Evolutionary conservation across 2,797 vertebrate genomes (phyloP).

Genomic region (Anisognathus igniventris): DNA sequence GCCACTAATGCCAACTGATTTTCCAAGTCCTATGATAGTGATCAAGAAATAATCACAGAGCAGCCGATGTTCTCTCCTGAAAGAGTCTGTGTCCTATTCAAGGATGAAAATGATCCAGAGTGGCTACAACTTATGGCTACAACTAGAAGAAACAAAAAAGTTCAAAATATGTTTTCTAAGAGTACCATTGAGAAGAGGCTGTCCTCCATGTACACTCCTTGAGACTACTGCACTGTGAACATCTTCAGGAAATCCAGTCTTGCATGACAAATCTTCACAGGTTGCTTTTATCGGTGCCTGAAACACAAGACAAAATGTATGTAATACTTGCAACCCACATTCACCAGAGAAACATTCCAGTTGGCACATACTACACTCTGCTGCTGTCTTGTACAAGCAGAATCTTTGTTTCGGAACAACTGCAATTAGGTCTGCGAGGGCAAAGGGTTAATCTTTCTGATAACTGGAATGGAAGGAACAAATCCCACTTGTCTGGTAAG

Average conservation of each 20-base stretch:
- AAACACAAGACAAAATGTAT: slow-evolving; percentile 68
- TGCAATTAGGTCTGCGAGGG: slow-evolving; percentile 86
- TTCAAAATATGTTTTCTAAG: background rate
- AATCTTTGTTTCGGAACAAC: slow-evolving; percentile 85
- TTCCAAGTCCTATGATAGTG: slow-evolving; percentile 4
- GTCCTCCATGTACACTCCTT: slow-evolving; percentile 83
- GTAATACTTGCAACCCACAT: slow-evolving; percentile 47
- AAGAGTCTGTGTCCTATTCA: background rate
- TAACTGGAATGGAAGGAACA: slow-evolving; percentile 86
- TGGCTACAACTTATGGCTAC: background rate
- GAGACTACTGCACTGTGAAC: slow-evolving; percentile 85
- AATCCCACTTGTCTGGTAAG: slow-evolving; percentile 86
- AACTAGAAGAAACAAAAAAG: background rate
- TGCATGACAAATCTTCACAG: slow-evolving; percentile 84
- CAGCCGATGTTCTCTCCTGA: background rate
- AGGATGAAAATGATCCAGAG: background rate
- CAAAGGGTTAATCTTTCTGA: slow-evolving; percentile 95
- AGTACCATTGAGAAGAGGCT: slow-evolving; percentile 89
- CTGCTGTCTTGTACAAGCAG: slow-evolving; percentile 78
- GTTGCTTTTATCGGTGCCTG: slow-evolving; percentile 87
- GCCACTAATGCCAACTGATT: background rate
- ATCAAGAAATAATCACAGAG: background rate
- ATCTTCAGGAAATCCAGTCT: slow-evolving; percentile 93
- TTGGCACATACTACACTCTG: slow-evolving; percentile 53
- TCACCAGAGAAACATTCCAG: slow-evolving; percentile 64